phyloP scores from a whole-genome alignment of 2,113 vertebrate species.

The Erinaceus europaeus region DNA sequence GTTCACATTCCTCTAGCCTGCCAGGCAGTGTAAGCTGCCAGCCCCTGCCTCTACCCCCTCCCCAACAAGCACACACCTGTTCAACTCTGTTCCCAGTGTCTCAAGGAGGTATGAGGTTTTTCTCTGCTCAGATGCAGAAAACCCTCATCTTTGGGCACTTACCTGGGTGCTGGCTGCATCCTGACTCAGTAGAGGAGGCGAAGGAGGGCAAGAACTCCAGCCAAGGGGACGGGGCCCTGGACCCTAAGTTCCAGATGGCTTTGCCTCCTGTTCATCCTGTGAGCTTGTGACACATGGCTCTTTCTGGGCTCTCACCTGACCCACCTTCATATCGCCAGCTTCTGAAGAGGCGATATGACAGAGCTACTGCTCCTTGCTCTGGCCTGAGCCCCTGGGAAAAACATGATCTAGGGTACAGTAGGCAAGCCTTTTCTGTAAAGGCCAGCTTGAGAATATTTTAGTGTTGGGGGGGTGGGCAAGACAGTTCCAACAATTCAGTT shows the following conservation, averaged over 20 bases:
- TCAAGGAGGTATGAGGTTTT: neutral
- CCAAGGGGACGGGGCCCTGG: no score
- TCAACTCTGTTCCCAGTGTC: neutral
- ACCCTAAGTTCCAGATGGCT: neutral
- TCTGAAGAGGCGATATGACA: no score
- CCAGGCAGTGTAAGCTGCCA: neutral
- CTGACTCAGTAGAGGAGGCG: neutral
- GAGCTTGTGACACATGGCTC: neutral
- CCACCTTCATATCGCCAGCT: no score
- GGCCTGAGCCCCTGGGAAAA: neutral
- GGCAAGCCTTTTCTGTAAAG: neutral
- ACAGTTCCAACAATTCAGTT: neutral
- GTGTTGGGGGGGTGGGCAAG: neutral
- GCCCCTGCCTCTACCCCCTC: no score
- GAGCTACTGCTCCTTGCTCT: neutral
- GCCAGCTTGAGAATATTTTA: neutral
- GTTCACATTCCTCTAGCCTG: rapidly evolving
- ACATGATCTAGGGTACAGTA: neutral
- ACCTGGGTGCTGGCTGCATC: no score
- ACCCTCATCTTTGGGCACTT: neutral
- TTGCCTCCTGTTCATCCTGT: neutral
- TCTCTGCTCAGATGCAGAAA: neutral
- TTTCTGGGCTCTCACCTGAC: rapidly evolving
- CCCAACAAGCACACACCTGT: no score
- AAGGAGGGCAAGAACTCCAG: neutral